Evolutionary conservation across 2,888 invertebrate species (phyloP).

Genomic region (Chironomus riparius): DNA sequence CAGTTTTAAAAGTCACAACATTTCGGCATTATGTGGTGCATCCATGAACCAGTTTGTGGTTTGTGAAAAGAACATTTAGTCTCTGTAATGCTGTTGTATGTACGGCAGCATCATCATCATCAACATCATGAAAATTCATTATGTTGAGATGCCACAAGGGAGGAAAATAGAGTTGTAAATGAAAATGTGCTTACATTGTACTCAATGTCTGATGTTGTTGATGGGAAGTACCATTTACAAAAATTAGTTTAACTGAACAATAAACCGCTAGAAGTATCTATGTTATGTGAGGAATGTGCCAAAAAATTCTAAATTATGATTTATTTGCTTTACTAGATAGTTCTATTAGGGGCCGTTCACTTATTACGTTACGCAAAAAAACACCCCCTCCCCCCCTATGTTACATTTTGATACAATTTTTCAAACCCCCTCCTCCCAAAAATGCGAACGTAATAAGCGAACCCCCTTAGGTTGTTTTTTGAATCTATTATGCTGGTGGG

Average conservation of each 20-base stretch:
- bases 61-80: no score
- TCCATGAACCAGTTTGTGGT: not conserved
- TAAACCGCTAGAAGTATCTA: not conserved
- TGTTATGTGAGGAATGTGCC: not conserved
- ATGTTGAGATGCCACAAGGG: not conserved
- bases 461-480: no score
- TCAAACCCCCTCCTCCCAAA: no score
- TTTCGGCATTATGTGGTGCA: not conserved
- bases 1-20: no score
- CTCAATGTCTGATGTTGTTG: not conserved
- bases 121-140: not conserved
- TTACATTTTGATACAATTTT: no score
- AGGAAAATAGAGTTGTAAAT: not conserved
- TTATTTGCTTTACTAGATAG: not conserved
- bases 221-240: not conserved
- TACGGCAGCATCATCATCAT: not conserved
- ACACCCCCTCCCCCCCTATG: no score
- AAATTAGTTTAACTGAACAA: not conserved
- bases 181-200: not conserved
- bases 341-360: no score
- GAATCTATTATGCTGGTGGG: no score
- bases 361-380: no score
- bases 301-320: not conserved
- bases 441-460: no score
- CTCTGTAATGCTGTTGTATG: not conserved